Evolutionary conservation across 2,888 invertebrate species (phyloP).

Genomic region (Oligia fasciuncula): DNA sequence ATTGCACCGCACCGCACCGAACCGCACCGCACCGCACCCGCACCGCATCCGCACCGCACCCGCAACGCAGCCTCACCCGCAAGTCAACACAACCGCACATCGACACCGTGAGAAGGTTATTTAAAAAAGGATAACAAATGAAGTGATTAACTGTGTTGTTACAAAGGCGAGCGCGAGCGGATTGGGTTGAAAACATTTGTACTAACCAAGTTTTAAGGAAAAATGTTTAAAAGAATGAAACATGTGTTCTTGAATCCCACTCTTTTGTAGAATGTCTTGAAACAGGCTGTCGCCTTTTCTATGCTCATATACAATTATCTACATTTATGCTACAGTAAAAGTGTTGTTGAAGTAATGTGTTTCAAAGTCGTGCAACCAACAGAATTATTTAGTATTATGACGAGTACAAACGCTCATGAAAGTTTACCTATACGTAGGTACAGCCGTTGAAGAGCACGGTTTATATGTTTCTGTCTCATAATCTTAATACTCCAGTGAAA

Average conservation of each 20-base stretch:
- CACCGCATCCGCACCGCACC: not conserved
- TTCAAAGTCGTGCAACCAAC: not conserved
- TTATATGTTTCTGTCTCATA: constrained; percentile 23
- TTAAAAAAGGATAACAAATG: constrained; percentile 20
- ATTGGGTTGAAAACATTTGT: not conserved
- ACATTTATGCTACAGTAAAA: not conserved
- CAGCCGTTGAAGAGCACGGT: constrained; percentile 5
- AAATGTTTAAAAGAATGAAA: no score
- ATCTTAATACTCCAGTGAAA: constrained; percentile 32
- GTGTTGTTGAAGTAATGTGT: not conserved
- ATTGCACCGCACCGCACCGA: constrained; percentile 24
- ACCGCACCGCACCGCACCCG: not conserved
- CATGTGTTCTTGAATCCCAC: not conserved
- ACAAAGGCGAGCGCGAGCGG: not conserved
- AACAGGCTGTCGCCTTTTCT: not conserved
- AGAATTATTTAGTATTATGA: not conserved
- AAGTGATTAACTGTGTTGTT: not conserved
- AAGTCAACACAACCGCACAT: not conserved
- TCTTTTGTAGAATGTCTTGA: not conserved
- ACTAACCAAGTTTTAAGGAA: not conserved
- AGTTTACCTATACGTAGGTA: not conserved
- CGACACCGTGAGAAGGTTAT: constrained; percentile 6
- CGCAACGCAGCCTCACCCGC: not conserved
- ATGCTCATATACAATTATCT: not conserved
- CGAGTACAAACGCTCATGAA: not conserved